These are phyloP conservation scores for Caradrina clavipalpis DNA, from an alignment of 2,888 invertebrate genomes.

Conservation along the genomic window DNA sequence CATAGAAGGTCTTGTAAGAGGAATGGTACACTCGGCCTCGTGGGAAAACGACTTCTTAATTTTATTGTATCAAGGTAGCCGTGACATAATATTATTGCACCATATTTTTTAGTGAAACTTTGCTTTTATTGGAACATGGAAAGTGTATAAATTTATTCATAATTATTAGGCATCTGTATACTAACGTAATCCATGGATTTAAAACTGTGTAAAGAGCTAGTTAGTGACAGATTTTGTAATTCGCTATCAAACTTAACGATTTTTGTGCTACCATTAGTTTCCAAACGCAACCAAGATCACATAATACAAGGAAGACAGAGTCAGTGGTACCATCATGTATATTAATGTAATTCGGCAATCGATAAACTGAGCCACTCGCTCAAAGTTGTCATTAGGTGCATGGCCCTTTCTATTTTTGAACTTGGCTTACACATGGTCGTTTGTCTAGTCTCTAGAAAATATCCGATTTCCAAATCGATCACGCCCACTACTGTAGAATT, in stretches of 20 bases:
- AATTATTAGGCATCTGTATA: conserved; percentile 30
- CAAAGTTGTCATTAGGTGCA: conserved; percentile 4
- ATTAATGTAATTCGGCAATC: conserved; percentile 39
- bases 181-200: conserved; percentile 34
- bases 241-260: conserved; percentile 4
- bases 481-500: conserved; percentile 3
- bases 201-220: conserved; percentile 1
- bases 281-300: conserved; percentile 26
- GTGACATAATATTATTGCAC: conserved; percentile 48
- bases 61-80: conserved; percentile 45
- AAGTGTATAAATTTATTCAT: conserved; percentile 40
- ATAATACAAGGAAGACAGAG: conserved; percentile 38
- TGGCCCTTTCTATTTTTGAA: conserved; percentile 28
- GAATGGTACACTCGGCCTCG: conserved; percentile 33
- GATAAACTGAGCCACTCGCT: conserved; percentile 6
- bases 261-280: neutral
- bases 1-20: conserved; percentile 45
- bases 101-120: conserved; percentile 46
- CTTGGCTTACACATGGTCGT: conserved; percentile 4
- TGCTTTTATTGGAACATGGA: conserved; percentile 24
- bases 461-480: conserved; percentile 24
- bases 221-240: conserved; percentile 34
- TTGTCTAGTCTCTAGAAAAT: neutral
- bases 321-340: conserved; percentile 20
- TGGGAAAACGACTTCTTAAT: conserved; percentile 32